These are phyloP conservation scores for Leptobrachium leishanense DNA, from an alignment of 2,113 vertebrate genomes.

Conservation along the genomic window DNA sequence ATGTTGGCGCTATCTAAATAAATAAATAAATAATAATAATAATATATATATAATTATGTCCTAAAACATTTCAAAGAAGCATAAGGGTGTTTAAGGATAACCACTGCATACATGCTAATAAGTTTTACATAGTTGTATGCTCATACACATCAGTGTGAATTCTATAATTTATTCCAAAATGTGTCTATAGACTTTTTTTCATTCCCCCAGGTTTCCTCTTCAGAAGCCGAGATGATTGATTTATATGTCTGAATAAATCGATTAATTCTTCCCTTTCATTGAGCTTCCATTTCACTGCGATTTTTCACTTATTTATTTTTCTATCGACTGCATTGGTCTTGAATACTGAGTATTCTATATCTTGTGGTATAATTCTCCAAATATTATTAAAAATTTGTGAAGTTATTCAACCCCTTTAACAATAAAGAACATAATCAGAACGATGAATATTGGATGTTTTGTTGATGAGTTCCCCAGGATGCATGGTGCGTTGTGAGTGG, in stretches of 20 bases:
- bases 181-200: not conserved
- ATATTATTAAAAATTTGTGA: not conserved
- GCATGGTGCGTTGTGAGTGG: too few relatives aligned
- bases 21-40: too few relatives aligned
- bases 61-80: too few relatives aligned
- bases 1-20: too few relatives aligned
- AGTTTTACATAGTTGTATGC: too few relatives aligned
- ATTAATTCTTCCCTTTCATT: conserved; percentile 4
- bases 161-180: conserved; percentile 8
- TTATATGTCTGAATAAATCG: conserved; percentile 18
- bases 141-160: not conserved
- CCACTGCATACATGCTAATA: not conserved
- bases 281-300: conserved; percentile 1
- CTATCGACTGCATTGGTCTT: not conserved
- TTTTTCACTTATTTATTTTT: not conserved
- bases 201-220: conserved; percentile 1
- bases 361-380: not conserved
- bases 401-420: too few relatives aligned
- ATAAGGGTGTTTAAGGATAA: too few relatives aligned
- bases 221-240: conserved; percentile 8
- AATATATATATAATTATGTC: too few relatives aligned
- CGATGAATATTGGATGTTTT: too few relatives aligned
- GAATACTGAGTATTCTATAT: not conserved
- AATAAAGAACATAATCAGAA: too few relatives aligned
- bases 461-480: too few relatives aligned